Evolutionary conservation across 2,888 invertebrate genomes (phyloP), one percentile per base, ranked within the genome.

Genomic region (Diplazon laetatorius): DNA sequence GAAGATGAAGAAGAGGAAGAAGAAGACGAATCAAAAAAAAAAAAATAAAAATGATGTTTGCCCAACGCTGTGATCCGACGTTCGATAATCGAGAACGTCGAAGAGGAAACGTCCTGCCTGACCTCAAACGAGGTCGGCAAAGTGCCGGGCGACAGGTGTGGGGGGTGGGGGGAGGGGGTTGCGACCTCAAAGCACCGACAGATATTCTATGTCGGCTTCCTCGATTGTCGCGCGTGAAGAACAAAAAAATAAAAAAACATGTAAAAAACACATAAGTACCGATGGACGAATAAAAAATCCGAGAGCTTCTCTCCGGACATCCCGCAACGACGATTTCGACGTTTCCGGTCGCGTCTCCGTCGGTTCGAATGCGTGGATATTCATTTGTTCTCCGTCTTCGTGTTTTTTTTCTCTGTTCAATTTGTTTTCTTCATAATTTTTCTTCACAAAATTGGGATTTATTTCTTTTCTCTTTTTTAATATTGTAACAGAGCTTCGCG

Each of bases 181-280:
- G n/a, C n/a, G n/a, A 68, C 20, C 18, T 50, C 44, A 20, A 20
- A 55, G 10, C 25, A 60, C 30, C 42, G 10, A 69, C 16, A 25
- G 10, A 39, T 2, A 16, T 16, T 35, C 14, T 65, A n/a, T 37
- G n/a, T 20, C 35, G 4, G 46, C 25, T 60, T 70, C n/a, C n/a
- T 16, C 46, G 55, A 66, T 55, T 39, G 60, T 44, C 50, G 35
- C n/a, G 52, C 62, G 52, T 66, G 59, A 69, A 80, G 80, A 74
- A 76, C 81, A 5, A 76, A 74, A 80, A 76, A 74, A 82, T n/a
- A 77, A 74, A 84, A 76, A 80, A 82, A 78, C 80, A 86, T 71
- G 84, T 81, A 82, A 77, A 84, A 82, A 86, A 82, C 82, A 84
- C 80, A 85, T 89, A 90, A 88, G 86, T 90, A 90, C 90, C 90